Evolutionary conservation across 2,113 vertebrate species (phyloP).

Genomic region (Cardinalis cardinalis): DNA sequence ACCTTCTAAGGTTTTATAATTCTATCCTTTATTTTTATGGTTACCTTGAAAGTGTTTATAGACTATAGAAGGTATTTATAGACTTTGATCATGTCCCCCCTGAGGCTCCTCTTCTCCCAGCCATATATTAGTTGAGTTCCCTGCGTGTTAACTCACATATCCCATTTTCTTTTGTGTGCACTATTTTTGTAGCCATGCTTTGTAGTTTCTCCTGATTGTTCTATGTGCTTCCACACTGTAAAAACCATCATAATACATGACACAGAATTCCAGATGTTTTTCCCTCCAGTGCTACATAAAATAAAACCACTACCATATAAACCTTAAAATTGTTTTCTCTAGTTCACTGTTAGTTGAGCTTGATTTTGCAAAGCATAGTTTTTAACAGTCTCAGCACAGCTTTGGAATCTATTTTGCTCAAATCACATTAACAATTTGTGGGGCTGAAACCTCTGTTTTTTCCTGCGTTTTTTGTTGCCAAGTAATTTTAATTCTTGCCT

Average conservation of each 20-base stretch:
- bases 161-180: slow-evolving; percentile 2
- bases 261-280: neutral
- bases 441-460: neutral
- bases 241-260: neutral
- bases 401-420: neutral
- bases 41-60: slow-evolving; percentile 51
- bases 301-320: neutral
- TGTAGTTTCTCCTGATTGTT: neutral
- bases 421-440: neutral
- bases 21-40: slow-evolving; percentile 54
- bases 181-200: neutral
- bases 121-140: slow-evolving; percentile 7
- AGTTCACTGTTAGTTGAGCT: neutral
- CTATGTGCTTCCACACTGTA: neutral
- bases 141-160: neutral
- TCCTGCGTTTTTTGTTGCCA: neutral
- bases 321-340: neutral
- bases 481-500: neutral
- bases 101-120: neutral
- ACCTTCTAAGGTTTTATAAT: slow-evolving; percentile 25
- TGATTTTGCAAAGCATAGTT: neutral
- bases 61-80: slow-evolving; percentile 52
- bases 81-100: slow-evolving; percentile 4
- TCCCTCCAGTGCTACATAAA: neutral
- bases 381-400: neutral